Conservation (phyloP, 2,888 invertebrate species). For the Imbricaverruca yamaguchii region DNA sequence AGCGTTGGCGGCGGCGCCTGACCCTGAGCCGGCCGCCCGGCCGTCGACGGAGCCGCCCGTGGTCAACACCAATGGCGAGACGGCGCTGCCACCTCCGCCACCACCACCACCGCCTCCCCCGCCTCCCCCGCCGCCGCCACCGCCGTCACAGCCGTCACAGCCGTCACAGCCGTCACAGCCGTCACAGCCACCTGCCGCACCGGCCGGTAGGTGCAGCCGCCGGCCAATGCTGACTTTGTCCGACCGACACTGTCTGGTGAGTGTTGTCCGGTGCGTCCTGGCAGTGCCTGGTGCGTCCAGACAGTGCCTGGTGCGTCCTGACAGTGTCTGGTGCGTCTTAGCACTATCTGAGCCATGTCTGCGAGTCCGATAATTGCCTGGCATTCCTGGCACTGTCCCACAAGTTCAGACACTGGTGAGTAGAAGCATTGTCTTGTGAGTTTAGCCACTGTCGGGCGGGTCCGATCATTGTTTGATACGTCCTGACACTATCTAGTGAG, state of each 20-base stretch:
- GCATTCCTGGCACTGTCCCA: no score
- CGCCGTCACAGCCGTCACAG: not conserved
- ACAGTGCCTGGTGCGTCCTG: no score
- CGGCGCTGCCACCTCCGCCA: not conserved
- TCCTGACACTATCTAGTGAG: no score
- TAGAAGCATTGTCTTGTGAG: no score
- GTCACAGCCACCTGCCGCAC: slow-evolving; percentile 27
- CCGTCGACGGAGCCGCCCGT: not conserved
- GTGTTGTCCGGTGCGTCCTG: no score
- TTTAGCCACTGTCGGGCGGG: no score
- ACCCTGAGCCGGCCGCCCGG: not conserved
- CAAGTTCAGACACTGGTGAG: no score
- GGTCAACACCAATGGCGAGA: not conserved
- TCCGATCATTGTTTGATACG: no score
- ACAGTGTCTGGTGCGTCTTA: no score
- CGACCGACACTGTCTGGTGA: not conserved
- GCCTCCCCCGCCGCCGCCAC: slow-evolving; percentile 38
- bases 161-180: slow-evolving; percentile 25
- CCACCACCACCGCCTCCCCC: slow-evolving; percentile 43
- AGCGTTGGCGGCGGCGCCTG: not conserved
- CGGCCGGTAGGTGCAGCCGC: slow-evolving; percentile 25
- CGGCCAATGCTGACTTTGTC: not conserved
- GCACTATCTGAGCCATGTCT: no score
- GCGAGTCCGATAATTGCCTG: no score
- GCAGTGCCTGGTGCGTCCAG: no score